Evolutionary conservation across 2,113 vertebrate species (phyloP).

Genomic region (Mormyrus lacerda): DNA sequence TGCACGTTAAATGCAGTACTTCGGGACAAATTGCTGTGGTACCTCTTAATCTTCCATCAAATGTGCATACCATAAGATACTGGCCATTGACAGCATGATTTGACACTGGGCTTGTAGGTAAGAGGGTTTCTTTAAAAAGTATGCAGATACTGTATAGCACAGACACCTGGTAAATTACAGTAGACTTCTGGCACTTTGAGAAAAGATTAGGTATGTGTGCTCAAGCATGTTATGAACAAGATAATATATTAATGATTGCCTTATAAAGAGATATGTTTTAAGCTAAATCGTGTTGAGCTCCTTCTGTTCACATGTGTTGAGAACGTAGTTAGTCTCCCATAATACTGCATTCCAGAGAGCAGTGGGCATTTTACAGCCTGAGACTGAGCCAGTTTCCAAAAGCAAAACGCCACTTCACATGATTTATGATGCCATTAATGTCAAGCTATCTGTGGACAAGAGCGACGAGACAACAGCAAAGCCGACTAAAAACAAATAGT

Average conservation of each 20-base stretch:
- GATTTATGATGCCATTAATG: slow-evolving; percentile 98
- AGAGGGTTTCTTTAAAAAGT: background rate
- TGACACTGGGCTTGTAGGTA: background rate
- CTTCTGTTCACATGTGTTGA: background rate
- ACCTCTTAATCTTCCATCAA: background rate
- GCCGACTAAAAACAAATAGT: slow-evolving; percentile 97
- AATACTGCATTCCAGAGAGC: slow-evolving; percentile 60
- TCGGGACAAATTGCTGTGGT: background rate
- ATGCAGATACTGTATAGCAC: background rate
- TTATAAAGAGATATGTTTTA: background rate
- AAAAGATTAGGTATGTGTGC: background rate
- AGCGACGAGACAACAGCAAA: slow-evolving; percentile 92
- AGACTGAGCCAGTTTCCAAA: slow-evolving; percentile 74
- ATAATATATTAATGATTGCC: background rate
- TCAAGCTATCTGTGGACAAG: slow-evolving; percentile 99
- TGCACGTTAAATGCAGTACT: background rate
- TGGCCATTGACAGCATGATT: background rate
- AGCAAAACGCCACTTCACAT: slow-evolving; percentile 79
- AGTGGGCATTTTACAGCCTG: slow-evolving; percentile 68
- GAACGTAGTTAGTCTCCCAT: slow-evolving; percentile 52
- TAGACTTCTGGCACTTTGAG: background rate
- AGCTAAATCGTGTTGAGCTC: background rate
- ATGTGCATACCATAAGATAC: background rate
- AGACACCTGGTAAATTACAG: background rate
- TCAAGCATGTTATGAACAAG: background rate